Base-by-base conservation (phyloP, 2,797 vertebrate genomes). In the Enteromius treurensis region DNA sequence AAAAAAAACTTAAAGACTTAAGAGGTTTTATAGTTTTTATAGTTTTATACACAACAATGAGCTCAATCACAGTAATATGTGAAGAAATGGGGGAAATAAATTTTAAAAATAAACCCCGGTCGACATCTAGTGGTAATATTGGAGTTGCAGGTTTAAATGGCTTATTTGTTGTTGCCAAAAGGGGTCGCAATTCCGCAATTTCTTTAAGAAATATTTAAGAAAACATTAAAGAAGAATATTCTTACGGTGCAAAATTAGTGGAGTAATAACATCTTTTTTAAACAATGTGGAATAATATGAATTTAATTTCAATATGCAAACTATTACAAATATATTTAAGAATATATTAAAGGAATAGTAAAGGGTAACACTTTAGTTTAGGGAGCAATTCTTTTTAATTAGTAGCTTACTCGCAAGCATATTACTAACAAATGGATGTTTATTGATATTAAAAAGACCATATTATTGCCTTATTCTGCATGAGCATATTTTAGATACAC, bases 111-210 rank as follows among this genome's bases (percentile, higher is more conserved):
- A 69, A 82, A 15, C 2, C 64, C 23, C 47, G 47, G 64, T 45
- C 13, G 73, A 40, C 81, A 82, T 82, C 81, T 82, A 77, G 81
- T 29, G 81, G 81, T 68, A 17, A 17, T 45, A 68, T 68, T 10
- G 55, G 55, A 11, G 6, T 76, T 77, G 65, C 73, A 77, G 4
- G n/a, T 47, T 67, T n/a, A 21, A 14, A n/a, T 14, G 67, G 42
- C 9, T 40, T 70, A 7, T 74, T 64, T 5, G 23, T 19, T 29
- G 42, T 51, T 17, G 15, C 60, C 80, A 75, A 74, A 51, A 74
- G 14, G 5, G 75, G 80, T 51, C 70, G 42, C 70, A 53, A 65
- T 45, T 65, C 29, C 1, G 34, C 51, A 58, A 23, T 42, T 42
- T 42, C 40, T 42, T 42, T 42, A 42, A 42, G 40, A 42, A 42